Conservation (phyloP, 1,140 invertebrate species). For the Cryptotermes secundus region DNA sequence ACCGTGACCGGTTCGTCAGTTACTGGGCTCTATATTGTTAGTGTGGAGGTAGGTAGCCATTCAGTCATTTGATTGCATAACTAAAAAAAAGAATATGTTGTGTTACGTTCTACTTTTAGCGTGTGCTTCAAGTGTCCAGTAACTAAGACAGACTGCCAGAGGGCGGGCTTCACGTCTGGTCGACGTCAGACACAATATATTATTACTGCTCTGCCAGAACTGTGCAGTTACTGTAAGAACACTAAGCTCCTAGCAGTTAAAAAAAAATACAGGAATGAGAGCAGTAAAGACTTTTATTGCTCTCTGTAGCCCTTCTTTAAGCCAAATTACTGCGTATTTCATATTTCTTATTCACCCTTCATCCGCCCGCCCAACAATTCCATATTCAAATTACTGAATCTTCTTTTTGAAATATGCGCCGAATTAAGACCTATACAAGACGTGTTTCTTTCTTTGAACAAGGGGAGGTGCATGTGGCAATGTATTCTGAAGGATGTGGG, state of each 20-base stretch:
- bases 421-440: slow-evolving; percentile 6
- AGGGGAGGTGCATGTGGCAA: not conserved
- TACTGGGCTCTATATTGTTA: too few species aligned
- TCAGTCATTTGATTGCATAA: too few species aligned
- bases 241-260: not conserved
- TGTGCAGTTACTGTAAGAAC: too few species aligned
- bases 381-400: slow-evolving; percentile 16
- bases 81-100: too few species aligned
- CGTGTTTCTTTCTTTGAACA: not conserved
- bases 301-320: not conserved
- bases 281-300: slow-evolving; percentile 16
- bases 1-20: too few species aligned
- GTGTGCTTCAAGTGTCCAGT: too few species aligned
- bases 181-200: too few species aligned
- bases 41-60: too few species aligned
- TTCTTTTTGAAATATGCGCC: slow-evolving; percentile 13
- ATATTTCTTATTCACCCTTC: slow-evolving; percentile 17
- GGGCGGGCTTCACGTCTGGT: too few species aligned
- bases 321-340: slow-evolving; percentile 16
- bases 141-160: too few species aligned
- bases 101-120: too few species aligned
- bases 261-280: not conserved
- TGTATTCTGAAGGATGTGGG: not conserved
- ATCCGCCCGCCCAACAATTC: not conserved
- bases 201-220: too few species aligned